Evolutionary conservation across 2,113 vertebrate species (phyloP).

Genomic region (Paradisaea rubra): DNA sequence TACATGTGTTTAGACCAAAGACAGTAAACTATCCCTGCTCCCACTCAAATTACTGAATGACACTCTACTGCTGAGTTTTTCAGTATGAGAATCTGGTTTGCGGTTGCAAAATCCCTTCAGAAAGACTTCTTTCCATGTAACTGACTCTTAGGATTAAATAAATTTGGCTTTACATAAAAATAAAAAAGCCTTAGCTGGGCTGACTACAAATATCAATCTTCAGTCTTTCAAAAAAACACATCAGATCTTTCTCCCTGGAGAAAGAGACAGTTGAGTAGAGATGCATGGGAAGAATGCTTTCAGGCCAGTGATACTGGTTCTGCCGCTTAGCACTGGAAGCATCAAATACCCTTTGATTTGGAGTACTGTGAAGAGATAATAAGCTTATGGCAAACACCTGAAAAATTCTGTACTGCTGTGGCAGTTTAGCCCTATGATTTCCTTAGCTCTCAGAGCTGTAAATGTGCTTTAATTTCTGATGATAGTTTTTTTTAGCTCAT

Average conservation of each 20-base stretch:
- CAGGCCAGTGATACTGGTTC: background rate
- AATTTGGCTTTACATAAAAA: background rate
- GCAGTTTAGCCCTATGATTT: background rate
- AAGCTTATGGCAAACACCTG: constrained; percentile 4
- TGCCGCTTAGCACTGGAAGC: constrained; percentile 24
- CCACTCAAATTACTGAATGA: background rate
- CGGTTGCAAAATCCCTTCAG: background rate
- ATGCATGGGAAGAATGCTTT: background rate
- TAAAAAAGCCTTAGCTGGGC: background rate
- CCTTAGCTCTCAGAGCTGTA: background rate
- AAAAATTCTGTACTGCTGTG: background rate
- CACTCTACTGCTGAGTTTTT: background rate
- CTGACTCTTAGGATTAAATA: background rate
- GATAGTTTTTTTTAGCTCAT: background rate
- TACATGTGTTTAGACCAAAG: background rate
- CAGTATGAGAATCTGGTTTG: background rate
- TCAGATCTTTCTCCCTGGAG: background rate
- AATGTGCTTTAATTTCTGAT: background rate
- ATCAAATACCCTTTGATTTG: constrained; percentile 23
- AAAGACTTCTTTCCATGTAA: background rate
- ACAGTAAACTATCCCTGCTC: background rate
- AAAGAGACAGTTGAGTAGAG: background rate
- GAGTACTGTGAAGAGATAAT: constrained; percentile 10
- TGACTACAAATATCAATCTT: background rate
- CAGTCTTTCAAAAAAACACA: background rate